phyloP scores from a whole-genome alignment of 2,113 vertebrate genomes.

The Gopherus flavomarginatus region DNA sequence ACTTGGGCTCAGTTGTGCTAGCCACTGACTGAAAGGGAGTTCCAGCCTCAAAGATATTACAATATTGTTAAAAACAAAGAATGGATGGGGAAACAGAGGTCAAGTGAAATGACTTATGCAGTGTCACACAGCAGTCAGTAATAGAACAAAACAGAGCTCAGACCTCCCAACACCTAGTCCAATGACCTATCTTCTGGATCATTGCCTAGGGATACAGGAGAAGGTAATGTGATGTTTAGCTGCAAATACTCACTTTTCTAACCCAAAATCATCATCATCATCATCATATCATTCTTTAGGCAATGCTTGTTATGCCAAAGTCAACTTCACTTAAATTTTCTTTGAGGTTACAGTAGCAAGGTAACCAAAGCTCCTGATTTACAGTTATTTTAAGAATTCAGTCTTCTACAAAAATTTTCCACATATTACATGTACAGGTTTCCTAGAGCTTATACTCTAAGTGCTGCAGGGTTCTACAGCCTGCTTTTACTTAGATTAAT shows the following conservation, averaged over 20 bases:
- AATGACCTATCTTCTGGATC: not conserved
- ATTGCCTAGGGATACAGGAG: too few species aligned
- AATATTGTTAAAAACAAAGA: not conserved
- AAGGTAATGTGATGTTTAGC: too few species aligned
- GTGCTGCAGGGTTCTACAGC: not conserved
- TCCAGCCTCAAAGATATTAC: not conserved
- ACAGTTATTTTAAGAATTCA: not conserved
- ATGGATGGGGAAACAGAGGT: not conserved
- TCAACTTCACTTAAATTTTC: not conserved
- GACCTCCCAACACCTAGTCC: not conserved
- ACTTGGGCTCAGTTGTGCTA: too few species aligned
- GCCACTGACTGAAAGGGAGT: too few species aligned
- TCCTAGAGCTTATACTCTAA: not conserved
- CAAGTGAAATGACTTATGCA: not conserved
- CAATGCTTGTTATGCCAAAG: not conserved
- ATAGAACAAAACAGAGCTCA: not conserved
- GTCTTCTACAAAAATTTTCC: not conserved
- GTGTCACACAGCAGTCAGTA: not conserved
- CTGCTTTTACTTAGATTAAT: not conserved
- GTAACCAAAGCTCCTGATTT: not conserved
- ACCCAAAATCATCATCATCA: too few species aligned
- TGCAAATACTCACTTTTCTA: too few species aligned
- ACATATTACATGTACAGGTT: not conserved
- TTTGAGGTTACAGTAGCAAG: not conserved
- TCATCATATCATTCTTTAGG: not conserved